Base-by-base conservation (phyloP, 2,113 vertebrate genomes). In the Miniopterus natalensis region DNA sequence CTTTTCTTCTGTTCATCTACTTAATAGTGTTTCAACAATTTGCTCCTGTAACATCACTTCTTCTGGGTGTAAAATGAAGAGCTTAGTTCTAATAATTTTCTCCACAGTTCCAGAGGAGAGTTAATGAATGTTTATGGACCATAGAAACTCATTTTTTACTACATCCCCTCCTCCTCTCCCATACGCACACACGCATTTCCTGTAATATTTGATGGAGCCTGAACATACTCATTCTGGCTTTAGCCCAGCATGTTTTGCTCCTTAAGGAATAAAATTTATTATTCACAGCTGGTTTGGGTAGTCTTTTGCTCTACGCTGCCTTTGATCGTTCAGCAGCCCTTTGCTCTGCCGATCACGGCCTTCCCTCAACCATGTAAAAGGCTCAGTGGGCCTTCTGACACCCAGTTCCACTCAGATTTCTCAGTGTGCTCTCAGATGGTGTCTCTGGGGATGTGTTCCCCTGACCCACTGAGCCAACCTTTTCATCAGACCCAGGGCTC, bases 321-420 rank as follows among this genome's bases (percentile, higher is more conserved):
- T 95, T 93, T 95, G 71, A 88, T 93, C 83, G 83, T 49, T 27
- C 49, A 51, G 77, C 55, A 85, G 29, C 49, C 55, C 29, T 83
- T 55, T 42, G 3, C 27, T 85, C 49, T 78, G 80, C 80, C 68
- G 90, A 95, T 96, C 95, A 92, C 77, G 94, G 95, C 45, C 73
- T 94, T n/a, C 45, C 27, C 31, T 79, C 65, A 94, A 20, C 84
- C 66, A 36, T 81, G 83, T 88, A 77, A 92, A 90, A 88, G 45
- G 61, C 81, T 68, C 73, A 57, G 0, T 49, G 92, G 55, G 47
- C 84, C 88, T 94, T 88, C 66, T 83, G 95, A 90, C 68, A 84
- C 73, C 83, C 63, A 85, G 78, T 77, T 94, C 86, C 92, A 74
- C 79, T 95, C 61, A 3, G 47, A 77, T 96, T 88, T 96, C 90